Evolutionary conservation across 2,113 vertebrate species (phyloP).

Genomic region (Pterocles burchelli): DNA sequence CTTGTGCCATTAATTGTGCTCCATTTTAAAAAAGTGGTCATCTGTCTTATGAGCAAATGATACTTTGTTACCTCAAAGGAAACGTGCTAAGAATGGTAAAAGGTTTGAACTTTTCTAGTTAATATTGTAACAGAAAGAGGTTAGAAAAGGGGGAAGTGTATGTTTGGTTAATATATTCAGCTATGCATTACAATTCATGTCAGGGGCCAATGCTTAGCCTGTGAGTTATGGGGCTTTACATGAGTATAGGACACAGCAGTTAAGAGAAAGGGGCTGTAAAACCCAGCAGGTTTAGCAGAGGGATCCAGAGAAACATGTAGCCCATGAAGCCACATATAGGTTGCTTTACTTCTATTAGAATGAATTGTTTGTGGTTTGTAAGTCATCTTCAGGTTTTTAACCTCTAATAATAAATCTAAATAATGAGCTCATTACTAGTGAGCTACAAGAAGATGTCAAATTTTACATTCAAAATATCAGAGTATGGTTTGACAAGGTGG

Average conservation of each 20-base stretch:
- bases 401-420: constrained; percentile 11
- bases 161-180: not conserved
- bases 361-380: not conserved
- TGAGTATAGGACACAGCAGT: not conserved
- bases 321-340: not conserved
- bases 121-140: not conserved
- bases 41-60: constrained; percentile 28
- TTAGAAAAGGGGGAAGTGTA: not conserved
- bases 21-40: not conserved
- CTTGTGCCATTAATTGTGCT: constrained; percentile 26
- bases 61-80: not conserved
- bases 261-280: constrained; percentile 3
- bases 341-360: not conserved
- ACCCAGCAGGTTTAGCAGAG: not conserved
- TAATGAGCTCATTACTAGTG: constrained; percentile 9
- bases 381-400: not conserved
- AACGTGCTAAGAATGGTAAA: constrained; percentile 21
- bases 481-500: not conserved
- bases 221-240: not conserved
- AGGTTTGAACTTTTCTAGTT: not conserved
- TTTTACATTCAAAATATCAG: not conserved
- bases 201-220: not conserved
- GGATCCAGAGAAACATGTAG: not conserved
- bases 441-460: not conserved
- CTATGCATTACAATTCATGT: not conserved